Evolutionary conservation across 2,797 vertebrate genomes (phyloP).

Genomic region (Lagorchestes hirsutus): DNA sequence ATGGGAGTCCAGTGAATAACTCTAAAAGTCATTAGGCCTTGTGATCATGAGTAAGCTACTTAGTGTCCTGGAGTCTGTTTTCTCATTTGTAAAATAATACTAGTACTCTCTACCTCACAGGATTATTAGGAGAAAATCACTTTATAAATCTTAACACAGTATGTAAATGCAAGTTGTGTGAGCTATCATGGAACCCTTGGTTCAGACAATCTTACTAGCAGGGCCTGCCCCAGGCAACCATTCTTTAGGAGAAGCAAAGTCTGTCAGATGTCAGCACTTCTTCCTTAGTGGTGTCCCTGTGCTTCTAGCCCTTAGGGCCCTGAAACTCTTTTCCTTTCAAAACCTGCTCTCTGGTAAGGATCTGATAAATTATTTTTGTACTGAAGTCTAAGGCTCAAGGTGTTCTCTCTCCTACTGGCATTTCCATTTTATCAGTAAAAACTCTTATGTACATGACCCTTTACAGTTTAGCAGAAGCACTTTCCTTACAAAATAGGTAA

Average conservation of each 20-base stretch:
- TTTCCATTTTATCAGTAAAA: not conserved
- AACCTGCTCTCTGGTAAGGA: not conserved
- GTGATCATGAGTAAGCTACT: not conserved
- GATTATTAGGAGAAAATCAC: not conserved
- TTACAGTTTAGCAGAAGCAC: not conserved
- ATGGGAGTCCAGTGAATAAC: not conserved
- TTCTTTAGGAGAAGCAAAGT: not conserved
- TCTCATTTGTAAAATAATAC: not conserved
- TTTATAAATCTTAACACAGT: not conserved
- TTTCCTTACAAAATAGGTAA: not conserved
- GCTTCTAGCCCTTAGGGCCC: not conserved
- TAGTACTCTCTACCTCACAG: not conserved
- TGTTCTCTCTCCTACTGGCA: not conserved
- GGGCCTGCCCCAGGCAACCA: not conserved
- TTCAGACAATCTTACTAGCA: not conserved
- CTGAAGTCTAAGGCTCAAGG: not conserved
- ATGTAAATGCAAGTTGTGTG: not conserved
- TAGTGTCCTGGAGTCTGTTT: not conserved
- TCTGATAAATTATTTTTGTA: not conserved
- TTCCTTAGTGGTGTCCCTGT: not conserved
- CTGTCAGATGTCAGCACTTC: not conserved
- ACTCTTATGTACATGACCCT: not conserved
- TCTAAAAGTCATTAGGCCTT: not conserved
- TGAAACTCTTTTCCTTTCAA: not conserved
- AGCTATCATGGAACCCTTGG: not conserved